phyloP scores from a whole-genome alignment of 2,113 vertebrate species.

The Aplodontia rufa region DNA sequence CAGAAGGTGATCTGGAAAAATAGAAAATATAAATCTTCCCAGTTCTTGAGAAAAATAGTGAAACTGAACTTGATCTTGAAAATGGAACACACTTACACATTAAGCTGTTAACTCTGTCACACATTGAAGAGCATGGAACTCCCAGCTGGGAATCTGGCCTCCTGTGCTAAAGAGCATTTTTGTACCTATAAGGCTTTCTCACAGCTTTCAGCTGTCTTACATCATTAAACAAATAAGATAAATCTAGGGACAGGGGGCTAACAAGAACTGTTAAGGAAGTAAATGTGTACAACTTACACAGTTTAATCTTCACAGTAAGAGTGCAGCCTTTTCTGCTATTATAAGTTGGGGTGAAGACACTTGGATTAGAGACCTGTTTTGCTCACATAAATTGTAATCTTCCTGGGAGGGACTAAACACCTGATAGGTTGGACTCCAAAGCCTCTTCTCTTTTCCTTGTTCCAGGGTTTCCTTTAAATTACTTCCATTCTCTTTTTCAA shows the following conservation, averaged over 20 bases:
- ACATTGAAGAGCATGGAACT: neutral
- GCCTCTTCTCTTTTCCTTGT: neutral
- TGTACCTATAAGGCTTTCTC: neutral
- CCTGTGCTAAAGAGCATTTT: fast-evolving
- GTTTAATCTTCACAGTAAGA: neutral
- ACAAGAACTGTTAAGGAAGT: neutral
- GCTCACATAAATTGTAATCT: neutral
- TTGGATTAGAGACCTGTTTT: neutral
- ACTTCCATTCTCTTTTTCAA: neutral
- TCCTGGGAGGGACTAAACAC: neutral
- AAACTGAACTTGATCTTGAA: neutral
- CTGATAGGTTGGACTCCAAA: neutral
- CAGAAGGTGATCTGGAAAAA: neutral
- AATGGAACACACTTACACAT: neutral
- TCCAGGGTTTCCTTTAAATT: neutral
- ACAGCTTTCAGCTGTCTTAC: neutral
- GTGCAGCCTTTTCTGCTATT: neutral
- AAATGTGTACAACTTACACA: neutral
- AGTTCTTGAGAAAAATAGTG: neutral
- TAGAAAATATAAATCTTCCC: neutral
- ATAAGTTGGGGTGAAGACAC: fast-evolving
- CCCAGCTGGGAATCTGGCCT: neutral
- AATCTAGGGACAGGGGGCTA: neutral
- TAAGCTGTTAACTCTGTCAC: fast-evolving
- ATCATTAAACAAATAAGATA: neutral